phyloP scores from a whole-genome alignment of 2,113 vertebrate genomes.

The Parus major region DNA sequence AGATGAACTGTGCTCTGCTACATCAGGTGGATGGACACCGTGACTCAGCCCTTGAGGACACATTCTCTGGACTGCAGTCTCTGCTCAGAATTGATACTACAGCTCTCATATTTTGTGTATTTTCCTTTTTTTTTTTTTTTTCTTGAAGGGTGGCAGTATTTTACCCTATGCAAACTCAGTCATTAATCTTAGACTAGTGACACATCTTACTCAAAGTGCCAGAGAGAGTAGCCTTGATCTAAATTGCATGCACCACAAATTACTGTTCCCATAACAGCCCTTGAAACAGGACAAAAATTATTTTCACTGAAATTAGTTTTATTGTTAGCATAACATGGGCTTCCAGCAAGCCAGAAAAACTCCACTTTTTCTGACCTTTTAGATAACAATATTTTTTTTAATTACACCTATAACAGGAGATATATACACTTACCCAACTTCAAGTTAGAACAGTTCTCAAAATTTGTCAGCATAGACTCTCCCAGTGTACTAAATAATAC shows the following conservation, averaged over 20 bases:
- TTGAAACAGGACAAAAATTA: not conserved
- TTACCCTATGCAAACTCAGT: not conserved
- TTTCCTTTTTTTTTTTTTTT: not conserved
- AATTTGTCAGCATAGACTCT: not conserved
- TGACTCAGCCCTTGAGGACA: not conserved
- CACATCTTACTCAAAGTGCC: not conserved
- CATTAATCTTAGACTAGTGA: not conserved
- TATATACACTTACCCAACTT: fast-evolving
- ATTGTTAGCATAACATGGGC: not conserved
- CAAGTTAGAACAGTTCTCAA: not conserved
- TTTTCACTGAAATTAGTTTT: not conserved
- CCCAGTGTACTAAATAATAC: not conserved
- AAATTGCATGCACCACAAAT: not conserved
- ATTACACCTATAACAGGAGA: not conserved
- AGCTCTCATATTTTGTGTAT: not conserved
- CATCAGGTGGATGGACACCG: not conserved
- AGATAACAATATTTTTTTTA: not conserved
- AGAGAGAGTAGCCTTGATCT: not conserved
- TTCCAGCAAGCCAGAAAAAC: not conserved
- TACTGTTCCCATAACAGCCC: not conserved
- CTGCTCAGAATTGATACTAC: not conserved
- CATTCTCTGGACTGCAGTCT: not conserved
- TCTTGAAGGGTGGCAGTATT: not conserved
- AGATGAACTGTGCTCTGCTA: not conserved
- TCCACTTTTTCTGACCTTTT: not conserved